These are phyloP conservation scores for Acronicta leporina DNA, from an alignment of 2,888 invertebrate genomes.

Conservation along the genomic window DNA sequence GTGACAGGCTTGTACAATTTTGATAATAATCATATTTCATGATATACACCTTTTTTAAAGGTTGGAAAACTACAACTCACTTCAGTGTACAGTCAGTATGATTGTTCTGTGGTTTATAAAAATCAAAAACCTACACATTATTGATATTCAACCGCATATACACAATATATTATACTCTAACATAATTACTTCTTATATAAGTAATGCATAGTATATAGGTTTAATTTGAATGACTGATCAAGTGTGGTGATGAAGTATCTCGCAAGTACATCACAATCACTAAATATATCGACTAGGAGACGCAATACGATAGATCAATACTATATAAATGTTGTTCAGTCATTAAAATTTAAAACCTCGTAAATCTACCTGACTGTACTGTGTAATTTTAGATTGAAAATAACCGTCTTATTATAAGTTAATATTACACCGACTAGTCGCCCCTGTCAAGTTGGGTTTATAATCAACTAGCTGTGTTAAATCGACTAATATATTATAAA, in stretches of 20 bases:
- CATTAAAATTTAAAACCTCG: constrained; percentile 11
- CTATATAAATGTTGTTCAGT: constrained; percentile 3
- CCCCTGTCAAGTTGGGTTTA: constrained; percentile 19
- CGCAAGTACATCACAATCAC: neutral
- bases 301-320: neutral
- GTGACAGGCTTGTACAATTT: constrained; percentile 12
- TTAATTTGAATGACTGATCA: constrained; percentile 13
- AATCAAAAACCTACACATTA: constrained; percentile 8
- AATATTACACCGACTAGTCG: constrained; percentile 14
- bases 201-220: neutral
- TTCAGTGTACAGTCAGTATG: constrained; percentile 20
- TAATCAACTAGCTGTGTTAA: constrained; percentile 22
- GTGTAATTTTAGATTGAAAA: constrained; percentile 14
- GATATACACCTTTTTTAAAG: constrained; percentile 8
- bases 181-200: neutral
- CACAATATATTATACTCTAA: neutral
- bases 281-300: neutral
- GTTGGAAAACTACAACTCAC: constrained; percentile 12
- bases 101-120: constrained; percentile 13
- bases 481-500: constrained; percentile 12
- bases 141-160: constrained; percentile 18
- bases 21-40: constrained; percentile 13
- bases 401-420: constrained; percentile 17
- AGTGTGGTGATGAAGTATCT: neutral
- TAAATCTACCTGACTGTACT: neutral